Evolutionary conservation across 1,140 invertebrate genomes (phyloP).

Genomic region (Solenopsis fugax): DNA sequence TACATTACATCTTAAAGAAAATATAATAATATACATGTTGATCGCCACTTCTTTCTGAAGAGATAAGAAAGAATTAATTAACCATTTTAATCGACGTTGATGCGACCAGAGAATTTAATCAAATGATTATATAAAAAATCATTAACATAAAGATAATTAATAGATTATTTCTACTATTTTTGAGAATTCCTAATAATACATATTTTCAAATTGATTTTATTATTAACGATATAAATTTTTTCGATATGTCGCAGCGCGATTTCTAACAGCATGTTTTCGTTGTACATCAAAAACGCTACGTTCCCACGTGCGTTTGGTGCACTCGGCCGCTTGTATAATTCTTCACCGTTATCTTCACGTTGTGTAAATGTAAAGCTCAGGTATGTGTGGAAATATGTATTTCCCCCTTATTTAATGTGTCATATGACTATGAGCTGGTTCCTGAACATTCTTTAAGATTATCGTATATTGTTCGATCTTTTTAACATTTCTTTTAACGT

Average conservation of each 20-base stretch:
- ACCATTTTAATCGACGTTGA: neutral
- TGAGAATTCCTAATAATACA: neutral
- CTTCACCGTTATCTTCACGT: constrained; percentile 33
- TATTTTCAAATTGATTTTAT: constrained; percentile 9
- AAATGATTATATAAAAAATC: neutral
- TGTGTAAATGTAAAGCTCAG: neutral
- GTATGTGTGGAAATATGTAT: constrained; percentile 7
- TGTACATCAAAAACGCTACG: neutral
- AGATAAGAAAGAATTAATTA: neutral
- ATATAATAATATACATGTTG: neutral
- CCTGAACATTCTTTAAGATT: neutral
- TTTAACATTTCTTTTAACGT: constrained; percentile 5
- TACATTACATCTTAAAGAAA: neutral
- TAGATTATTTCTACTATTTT: neutral
- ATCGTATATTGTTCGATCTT: neutral
- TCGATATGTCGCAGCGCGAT: neutral
- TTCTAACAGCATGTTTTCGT: neutral
- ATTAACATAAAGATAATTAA: neutral
- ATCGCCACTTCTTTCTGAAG: neutral
- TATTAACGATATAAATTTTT: neutral
- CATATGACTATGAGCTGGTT: neutral
- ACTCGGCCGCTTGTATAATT: neutral
- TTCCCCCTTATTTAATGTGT: constrained; percentile 22
- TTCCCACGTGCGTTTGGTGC: neutral
- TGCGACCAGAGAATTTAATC: neutral